A percentile compares a stretch with the other conserved stretches of the same genome.
phyloP scores from a whole-genome alignment of 2,113 vertebrate genomes.

The Forbesichthys papilliferus region DNA sequence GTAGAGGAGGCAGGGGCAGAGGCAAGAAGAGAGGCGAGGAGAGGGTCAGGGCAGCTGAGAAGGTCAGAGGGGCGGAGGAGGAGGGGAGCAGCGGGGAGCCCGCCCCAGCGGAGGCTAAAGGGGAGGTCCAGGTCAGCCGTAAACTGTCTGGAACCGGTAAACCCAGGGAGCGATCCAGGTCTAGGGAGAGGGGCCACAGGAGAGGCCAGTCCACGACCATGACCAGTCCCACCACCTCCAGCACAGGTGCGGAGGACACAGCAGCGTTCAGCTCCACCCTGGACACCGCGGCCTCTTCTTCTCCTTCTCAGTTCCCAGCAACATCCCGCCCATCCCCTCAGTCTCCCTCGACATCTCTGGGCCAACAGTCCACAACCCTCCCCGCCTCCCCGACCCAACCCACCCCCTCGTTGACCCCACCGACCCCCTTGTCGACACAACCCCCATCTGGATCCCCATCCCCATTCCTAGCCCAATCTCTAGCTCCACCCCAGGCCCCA shows the following conservation, averaged over 20 bases:
- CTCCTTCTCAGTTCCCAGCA: background rate
- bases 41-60: constrained; percentile 23
- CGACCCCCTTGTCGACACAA: constrained; percentile 1
- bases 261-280: background rate
- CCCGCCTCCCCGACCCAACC: background rate
- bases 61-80: constrained; percentile 39
- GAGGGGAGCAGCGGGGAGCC: constrained; percentile 70
- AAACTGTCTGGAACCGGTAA: constrained; percentile 56
- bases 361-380: no score
- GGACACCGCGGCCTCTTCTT: constrained; percentile 1
- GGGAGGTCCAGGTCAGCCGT: constrained; percentile 72
- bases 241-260: constrained; percentile 14
- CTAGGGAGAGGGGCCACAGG: constrained; percentile 67
- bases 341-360: background rate
- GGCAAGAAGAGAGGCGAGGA: constrained; percentile 68
- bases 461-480: background rate
- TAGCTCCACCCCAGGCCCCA: background rate
- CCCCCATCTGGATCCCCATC: constrained; percentile 1
- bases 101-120: constrained; percentile 62
- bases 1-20: constrained; percentile 61
- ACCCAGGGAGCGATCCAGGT: constrained; percentile 64
- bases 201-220: constrained; percentile 62
- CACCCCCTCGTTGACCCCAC: constrained; percentile 14
- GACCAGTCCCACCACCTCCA: constrained; percentile 12
- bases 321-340: background rate